Evolutionary conservation across 2,797 vertebrate species (phyloP).

Genomic region (Anolis apletophallus): DNA sequence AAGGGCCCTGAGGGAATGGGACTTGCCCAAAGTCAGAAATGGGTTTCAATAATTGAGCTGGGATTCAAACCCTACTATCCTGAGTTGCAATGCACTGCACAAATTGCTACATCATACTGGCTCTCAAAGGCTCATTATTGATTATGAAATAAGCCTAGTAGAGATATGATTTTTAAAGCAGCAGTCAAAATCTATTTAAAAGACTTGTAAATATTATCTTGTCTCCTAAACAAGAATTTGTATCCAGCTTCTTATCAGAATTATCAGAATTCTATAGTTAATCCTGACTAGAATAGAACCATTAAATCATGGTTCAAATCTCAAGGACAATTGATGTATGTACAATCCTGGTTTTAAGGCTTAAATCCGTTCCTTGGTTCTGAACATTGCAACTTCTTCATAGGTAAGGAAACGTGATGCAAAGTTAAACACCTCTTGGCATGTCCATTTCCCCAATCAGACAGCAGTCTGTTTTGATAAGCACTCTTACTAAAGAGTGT

Average conservation of each 20-base stretch:
- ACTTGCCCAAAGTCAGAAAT: too few species aligned
- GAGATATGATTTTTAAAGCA: too few species aligned
- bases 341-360: background rate
- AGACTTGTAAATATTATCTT: background rate
- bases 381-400: constrained; percentile 30
- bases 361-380: background rate
- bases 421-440: constrained; percentile 9
- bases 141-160: too few species aligned
- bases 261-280: too few species aligned
- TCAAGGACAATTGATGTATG: background rate
- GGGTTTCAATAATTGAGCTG: background rate
- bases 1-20: too few species aligned
- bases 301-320: background rate
- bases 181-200: background rate
- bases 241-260: background rate
- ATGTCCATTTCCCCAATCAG: background rate
- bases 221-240: background rate
- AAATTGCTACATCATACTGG: background rate
- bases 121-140: background rate
- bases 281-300: too few species aligned
- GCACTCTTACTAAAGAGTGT: background rate
- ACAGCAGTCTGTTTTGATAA: constrained; percentile 22
- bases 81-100: background rate
- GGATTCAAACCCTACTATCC: background rate
- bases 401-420: constrained; percentile 1